Percentiles rank a stretch among this genome's conserved stretches.
Evolutionary conservation across 2,113 vertebrate genomes (phyloP).

Genomic region (Perccottus glenii): DNA sequence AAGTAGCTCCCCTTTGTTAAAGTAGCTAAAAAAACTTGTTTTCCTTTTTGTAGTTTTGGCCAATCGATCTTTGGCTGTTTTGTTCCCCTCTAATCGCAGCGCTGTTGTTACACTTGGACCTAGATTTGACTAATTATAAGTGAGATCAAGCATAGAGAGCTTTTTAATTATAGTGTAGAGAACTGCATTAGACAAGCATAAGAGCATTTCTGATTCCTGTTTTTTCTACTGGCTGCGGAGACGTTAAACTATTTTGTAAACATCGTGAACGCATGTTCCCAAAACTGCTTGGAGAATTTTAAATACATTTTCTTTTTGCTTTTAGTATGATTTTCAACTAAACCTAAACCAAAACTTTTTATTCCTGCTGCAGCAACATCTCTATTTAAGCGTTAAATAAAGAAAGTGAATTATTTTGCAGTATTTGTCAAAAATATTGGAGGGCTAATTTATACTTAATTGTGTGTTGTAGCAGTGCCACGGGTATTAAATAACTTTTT

Average conservation of each 20-base stretch:
- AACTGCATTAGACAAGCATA: slow-evolving; percentile 21
- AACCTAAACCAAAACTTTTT: neutral
- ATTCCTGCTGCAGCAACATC: neutral
- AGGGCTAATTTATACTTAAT: too few relatives aligned
- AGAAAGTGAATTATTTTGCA: neutral
- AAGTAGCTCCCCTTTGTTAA: neutral
- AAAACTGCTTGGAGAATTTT: neutral
- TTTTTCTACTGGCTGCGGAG: slow-evolving; percentile 3
- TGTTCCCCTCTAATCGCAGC: slow-evolving; percentile 34
- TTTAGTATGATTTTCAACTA: neutral
- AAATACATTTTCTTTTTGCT: neutral
- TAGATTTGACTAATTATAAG: slow-evolving; percentile 39
- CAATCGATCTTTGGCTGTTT: slow-evolving; percentile 7
- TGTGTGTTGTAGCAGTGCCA: too few relatives aligned
- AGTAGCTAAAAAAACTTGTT: neutral
- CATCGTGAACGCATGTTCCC: neutral
- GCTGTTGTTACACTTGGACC: slow-evolving; percentile 19
- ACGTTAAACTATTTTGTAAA: neutral
- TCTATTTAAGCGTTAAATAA: neutral
- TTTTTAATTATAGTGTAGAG: neutral
- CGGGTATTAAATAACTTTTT: too few relatives aligned
- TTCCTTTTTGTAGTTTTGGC: neutral
- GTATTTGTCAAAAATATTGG: neutral
- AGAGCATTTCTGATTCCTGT: slow-evolving; percentile 24
- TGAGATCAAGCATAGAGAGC: slow-evolving; percentile 16